phyloP scores from a whole-genome alignment of 2,888 invertebrate genomes.

The Himalopsyche tibetana region DNA sequence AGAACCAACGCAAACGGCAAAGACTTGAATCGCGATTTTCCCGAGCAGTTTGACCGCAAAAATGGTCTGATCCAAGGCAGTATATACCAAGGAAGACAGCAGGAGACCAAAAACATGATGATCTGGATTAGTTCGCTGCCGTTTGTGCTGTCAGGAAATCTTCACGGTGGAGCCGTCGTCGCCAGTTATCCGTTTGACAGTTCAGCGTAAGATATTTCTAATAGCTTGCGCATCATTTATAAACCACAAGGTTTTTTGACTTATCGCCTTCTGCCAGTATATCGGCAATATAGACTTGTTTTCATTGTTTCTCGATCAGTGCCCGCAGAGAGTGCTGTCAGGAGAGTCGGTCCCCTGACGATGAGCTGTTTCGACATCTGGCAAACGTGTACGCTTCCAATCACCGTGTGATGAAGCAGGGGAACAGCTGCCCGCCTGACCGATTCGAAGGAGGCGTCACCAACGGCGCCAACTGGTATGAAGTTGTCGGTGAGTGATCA shows the following conservation, averaged over 20 bases:
- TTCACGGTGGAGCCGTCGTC: constrained; percentile 97
- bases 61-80: constrained; percentile 68
- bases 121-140: constrained; percentile 91
- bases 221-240: constrained; percentile 11
- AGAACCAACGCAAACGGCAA: constrained; percentile 87
- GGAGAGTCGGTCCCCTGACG: constrained; percentile 88
- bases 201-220: constrained; percentile 78
- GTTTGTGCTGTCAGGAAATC: constrained; percentile 94
- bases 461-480: constrained; percentile 96
- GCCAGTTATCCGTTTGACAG: constrained; percentile 98
- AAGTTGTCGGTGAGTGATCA: constrained; percentile 80
- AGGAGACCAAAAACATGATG: constrained; percentile 93
- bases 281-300: too few species aligned
- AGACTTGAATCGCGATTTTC: constrained; percentile 95
- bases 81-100: constrained; percentile 81
- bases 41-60: constrained; percentile 86
- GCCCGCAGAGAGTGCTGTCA: constrained; percentile 81
- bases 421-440: constrained; percentile 84
- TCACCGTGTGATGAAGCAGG: constrained; percentile 85
- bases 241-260: too few species aligned
- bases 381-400: constrained; percentile 86
- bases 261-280: too few species aligned
- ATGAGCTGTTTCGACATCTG: constrained; percentile 86
- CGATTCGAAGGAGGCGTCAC: constrained; percentile 88
- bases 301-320: constrained; percentile 67